Conservation (phyloP, 2,888 invertebrate species). For the Tetheella fluctuosa region DNA sequence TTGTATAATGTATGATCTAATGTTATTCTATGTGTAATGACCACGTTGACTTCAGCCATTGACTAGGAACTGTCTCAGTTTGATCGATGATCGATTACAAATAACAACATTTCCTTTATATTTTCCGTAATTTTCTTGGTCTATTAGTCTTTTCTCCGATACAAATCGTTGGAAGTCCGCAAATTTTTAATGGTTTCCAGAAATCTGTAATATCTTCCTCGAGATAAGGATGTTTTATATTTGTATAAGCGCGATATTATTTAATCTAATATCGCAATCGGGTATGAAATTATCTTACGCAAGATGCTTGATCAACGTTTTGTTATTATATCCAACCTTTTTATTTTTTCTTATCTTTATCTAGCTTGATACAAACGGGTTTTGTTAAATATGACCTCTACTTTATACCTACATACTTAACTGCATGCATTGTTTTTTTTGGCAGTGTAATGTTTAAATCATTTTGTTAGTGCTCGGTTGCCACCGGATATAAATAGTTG, state of each 20-base stretch:
- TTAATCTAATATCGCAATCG: not conserved
- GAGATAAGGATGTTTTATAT: not conserved
- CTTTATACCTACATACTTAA: not conserved
- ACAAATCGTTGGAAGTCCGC: not conserved
- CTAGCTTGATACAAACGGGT: not conserved
- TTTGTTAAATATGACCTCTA: not conserved
- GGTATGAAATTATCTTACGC: not conserved
- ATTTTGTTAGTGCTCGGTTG: slow-evolving; percentile 12
- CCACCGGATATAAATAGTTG: slow-evolving; percentile 26
- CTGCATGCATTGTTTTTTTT: not conserved
- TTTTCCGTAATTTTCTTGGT: slow-evolving; percentile 38
- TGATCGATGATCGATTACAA: slow-evolving; percentile 27
- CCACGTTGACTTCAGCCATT: slow-evolving; percentile 11
- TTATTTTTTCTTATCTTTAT: not conserved
- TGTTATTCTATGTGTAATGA: slow-evolving; percentile 9
- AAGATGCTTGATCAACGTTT: not conserved
- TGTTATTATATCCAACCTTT: not conserved
- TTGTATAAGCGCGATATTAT: not conserved
- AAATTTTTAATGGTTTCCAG: not conserved
- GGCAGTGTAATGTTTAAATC: slow-evolving; percentile 17
- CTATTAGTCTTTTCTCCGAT: not conserved
- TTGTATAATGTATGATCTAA: slow-evolving; percentile 4
- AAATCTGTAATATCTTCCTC: not conserved
- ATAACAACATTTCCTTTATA: slow-evolving; percentile 36
- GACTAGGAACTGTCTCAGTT: slow-evolving; percentile 32